Evolutionary conservation across 2,113 vertebrate genomes (phyloP).

Genomic region (Brachyhypopomus occidentalis): DNA sequence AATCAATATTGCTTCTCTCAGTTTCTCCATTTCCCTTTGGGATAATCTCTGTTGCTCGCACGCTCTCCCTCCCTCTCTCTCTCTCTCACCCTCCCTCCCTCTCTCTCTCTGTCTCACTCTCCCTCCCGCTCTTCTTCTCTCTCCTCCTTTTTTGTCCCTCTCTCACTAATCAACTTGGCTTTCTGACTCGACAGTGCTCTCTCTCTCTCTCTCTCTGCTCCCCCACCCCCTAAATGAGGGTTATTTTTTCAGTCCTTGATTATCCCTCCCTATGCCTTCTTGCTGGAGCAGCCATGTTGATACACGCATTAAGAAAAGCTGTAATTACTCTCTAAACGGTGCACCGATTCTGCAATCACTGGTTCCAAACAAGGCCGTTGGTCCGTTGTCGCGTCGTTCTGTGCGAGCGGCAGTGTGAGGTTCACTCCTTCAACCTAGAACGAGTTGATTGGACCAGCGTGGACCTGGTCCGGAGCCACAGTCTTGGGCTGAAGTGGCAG

Average conservation of each 20-base stretch:
- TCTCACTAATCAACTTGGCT: not conserved
- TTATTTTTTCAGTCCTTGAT: not conserved
- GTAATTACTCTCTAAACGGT: conserved; percentile 29
- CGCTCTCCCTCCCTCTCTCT: not conserved
- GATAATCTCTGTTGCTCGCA: not conserved
- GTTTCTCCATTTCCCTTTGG: not conserved
- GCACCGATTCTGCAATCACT: conserved; percentile 17
- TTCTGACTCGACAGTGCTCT: not conserved
- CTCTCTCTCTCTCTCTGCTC: not conserved
- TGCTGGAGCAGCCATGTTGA: conserved; percentile 15
- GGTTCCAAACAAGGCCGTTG: not conserved
- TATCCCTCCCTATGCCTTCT: not conserved
- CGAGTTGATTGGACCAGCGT: conserved; percentile 27
- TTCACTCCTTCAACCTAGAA: conserved; percentile 11
- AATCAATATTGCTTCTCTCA: not conserved
- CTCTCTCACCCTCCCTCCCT: not conserved
- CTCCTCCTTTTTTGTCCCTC: not conserved
- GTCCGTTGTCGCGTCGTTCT: not conserved
- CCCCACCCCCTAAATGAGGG: not conserved
- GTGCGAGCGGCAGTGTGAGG: not conserved
- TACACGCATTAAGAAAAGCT: conserved; percentile 10
- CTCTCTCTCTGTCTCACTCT: not conserved
- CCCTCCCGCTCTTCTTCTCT: not conserved
- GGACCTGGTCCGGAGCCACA: conserved; percentile 11
- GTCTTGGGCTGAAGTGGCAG: conserved; percentile 32